Evolutionary conservation across 2,888 invertebrate genomes (phyloP).

Genomic region (Drosophila testacea): DNA sequence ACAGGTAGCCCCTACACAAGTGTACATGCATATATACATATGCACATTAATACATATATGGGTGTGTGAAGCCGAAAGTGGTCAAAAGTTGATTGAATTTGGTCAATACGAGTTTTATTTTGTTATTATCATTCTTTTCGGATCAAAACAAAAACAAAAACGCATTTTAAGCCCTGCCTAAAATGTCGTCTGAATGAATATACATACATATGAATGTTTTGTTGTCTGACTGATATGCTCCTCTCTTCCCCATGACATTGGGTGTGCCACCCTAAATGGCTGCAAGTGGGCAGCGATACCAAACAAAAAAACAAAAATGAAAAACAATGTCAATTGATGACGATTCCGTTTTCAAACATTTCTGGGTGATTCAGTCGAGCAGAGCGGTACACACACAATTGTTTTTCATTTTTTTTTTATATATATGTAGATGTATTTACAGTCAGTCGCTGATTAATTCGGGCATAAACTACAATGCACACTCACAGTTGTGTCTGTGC

Average conservation of each 20-base stretch:
- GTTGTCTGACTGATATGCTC: constrained; percentile 17
- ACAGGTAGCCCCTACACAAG: constrained; percentile 3
- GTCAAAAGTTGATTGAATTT: constrained; percentile 62
- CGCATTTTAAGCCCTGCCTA: constrained; percentile 56
- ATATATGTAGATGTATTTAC: constrained; percentile 19
- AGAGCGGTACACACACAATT: constrained; percentile 37
- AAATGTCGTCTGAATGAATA: constrained; percentile 43
- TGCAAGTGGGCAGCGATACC: constrained; percentile 30
- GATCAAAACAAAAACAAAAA: constrained; percentile 49
- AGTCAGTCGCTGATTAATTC: constrained; percentile 56
- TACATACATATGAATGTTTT: background rate
- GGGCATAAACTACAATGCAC: constrained; percentile 43
- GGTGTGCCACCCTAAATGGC: constrained; percentile 43
- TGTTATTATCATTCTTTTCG: constrained; percentile 7
- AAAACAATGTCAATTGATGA: constrained; percentile 64
- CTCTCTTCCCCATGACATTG: constrained; percentile 39
- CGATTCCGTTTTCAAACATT: constrained; percentile 52
- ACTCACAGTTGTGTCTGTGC: constrained; percentile 10
- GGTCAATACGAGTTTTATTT: constrained; percentile 55
- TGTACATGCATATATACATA: background rate
- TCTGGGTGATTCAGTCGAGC: constrained; percentile 60
- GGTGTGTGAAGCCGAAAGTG: constrained; percentile 45
- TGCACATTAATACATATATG: constrained; percentile 36
- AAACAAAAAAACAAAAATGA: constrained; percentile 17
- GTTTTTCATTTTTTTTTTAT: constrained; percentile 37